phyloP scores from a whole-genome alignment of 1,140 invertebrate genomes.

The Probaryconus sp. region DNA sequence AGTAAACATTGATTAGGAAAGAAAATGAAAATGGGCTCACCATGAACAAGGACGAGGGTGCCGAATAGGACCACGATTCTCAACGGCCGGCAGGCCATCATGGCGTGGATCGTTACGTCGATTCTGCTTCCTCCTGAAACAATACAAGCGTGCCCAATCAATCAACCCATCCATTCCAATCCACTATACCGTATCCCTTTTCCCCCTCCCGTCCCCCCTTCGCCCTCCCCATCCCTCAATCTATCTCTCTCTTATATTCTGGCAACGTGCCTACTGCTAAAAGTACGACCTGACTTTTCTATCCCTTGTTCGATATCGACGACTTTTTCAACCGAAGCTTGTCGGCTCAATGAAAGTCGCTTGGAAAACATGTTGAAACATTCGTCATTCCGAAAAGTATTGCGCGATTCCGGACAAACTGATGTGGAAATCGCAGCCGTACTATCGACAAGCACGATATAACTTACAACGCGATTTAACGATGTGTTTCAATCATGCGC shows the following conservation, averaged over 20 bases:
- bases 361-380: slow-evolving; percentile 53
- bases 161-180: slow-evolving; percentile 63
- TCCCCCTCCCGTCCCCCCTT: background rate
- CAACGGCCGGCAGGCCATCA: slow-evolving; percentile 76
- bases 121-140: slow-evolving; percentile 78
- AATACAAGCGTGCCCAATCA: slow-evolving; percentile 65
- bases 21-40: slow-evolving; percentile 70
- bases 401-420: slow-evolving; percentile 48
- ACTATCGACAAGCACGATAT: slow-evolving; percentile 43
- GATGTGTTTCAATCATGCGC: slow-evolving; percentile 28
- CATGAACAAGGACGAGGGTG: slow-evolving; percentile 75
- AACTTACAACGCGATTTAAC: slow-evolving; percentile 38
- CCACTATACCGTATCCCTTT: slow-evolving; percentile 45
- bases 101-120: slow-evolving; percentile 78
- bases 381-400: slow-evolving; percentile 59
- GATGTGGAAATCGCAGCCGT: slow-evolving; percentile 44
- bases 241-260: slow-evolving; percentile 57
- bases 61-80: slow-evolving; percentile 74
- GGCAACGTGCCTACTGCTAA: slow-evolving; percentile 61
- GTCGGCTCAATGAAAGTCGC: slow-evolving; percentile 59
- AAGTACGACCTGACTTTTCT: slow-evolving; percentile 52
- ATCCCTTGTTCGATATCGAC: slow-evolving; percentile 56
- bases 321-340: slow-evolving; percentile 59
- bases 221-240: slow-evolving; percentile 22
- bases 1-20: slow-evolving; percentile 61